Evolutionary conservation across 2,113 vertebrate species (phyloP).

Genomic region (Osmerus eperlanus): DNA sequence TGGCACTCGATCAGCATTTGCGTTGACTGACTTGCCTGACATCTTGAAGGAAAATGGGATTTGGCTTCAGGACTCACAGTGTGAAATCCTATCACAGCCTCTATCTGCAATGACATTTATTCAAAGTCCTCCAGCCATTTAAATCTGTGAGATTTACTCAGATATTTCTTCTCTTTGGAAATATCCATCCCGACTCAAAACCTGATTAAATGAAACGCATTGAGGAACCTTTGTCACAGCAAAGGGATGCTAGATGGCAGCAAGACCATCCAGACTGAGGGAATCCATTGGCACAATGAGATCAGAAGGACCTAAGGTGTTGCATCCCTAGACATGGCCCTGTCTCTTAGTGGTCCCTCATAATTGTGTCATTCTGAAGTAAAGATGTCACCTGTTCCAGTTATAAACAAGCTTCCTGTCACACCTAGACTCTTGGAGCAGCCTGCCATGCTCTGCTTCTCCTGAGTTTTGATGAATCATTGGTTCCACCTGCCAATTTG

Average conservation of each 20-base stretch:
- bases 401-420: too few relatives aligned
- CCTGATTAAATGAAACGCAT: too few relatives aligned
- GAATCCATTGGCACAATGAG: slow-evolving; percentile 2
- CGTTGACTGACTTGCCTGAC: not conserved
- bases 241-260: not conserved
- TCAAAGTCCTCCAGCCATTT: too few relatives aligned
- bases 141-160: too few relatives aligned
- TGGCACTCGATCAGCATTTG: slow-evolving; percentile 13
- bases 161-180: too few relatives aligned
- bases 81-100: too few relatives aligned
- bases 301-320: not conserved
- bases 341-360: slow-evolving; percentile 3
- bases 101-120: too few relatives aligned
- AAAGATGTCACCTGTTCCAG: not conserved
- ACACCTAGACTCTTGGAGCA: too few relatives aligned
- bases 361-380: not conserved
- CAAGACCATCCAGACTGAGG: not conserved
- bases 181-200: too few relatives aligned
- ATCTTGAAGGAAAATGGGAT: not conserved
- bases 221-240: not conserved
- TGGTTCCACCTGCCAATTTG: too few relatives aligned
- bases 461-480: too few relatives aligned
- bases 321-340: not conserved
- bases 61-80: not conserved
- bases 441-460: too few relatives aligned